phyloP scores from a whole-genome alignment of 2,888 invertebrate species.

The Dasypogon diadema region DNA sequence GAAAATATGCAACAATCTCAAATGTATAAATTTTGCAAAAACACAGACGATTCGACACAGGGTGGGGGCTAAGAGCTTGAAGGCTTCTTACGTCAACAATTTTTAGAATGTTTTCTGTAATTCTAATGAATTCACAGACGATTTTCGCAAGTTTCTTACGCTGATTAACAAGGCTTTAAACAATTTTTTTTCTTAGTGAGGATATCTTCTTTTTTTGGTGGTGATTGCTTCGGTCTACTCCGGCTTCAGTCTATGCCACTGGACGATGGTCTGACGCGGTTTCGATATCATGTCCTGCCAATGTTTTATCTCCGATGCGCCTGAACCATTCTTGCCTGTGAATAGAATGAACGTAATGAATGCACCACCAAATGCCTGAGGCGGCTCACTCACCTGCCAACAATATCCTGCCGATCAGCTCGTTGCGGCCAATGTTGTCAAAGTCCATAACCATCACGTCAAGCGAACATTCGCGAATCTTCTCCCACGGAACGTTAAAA shows the following conservation, averaged over 20 bases:
- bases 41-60: not conserved
- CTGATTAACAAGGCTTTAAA: slow-evolving; percentile 38
- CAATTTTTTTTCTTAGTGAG: slow-evolving; percentile 4
- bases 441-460: slow-evolving; percentile 98
- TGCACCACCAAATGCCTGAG: too few species aligned
- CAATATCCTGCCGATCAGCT: slow-evolving; percentile 91
- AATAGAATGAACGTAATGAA: slow-evolving; percentile 60
- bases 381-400: slow-evolving; percentile 81
- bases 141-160: slow-evolving; percentile 48
- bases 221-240: slow-evolving; percentile 73
- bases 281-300: slow-evolving; percentile 99
- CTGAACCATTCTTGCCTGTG: slow-evolving; percentile 93
- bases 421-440: slow-evolving; percentile 94
- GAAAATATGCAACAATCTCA: not conserved
- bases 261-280: slow-evolving; percentile 93
- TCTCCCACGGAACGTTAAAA: slow-evolving; percentile 97
- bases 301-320: slow-evolving; percentile 95
- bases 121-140: slow-evolving; percentile 42
- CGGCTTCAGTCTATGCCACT: slow-evolving; percentile 97
- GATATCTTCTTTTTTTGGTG: slow-evolving; percentile 9
- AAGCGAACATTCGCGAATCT: slow-evolving; percentile 92
- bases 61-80: too few species aligned
- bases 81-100: too few species aligned
- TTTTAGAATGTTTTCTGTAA: slow-evolving; percentile 34
- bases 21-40: not conserved